phyloP scores from a whole-genome alignment of 2,888 invertebrate species.

The Lithophane leautieri region DNA sequence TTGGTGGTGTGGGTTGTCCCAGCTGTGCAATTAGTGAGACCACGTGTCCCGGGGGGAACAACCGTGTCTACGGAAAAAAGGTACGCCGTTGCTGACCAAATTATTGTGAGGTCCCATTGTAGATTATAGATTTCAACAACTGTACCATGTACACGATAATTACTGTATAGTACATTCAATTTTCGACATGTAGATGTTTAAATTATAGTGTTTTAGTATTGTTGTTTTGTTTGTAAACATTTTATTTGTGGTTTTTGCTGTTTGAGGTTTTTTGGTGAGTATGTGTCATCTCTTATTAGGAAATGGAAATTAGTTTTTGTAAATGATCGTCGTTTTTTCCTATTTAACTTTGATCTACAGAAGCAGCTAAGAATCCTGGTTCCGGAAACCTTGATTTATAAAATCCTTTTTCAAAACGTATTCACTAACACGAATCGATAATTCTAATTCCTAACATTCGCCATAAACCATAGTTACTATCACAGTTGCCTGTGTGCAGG shows the following conservation, averaged over 20 bases:
- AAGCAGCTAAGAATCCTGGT: not conserved
- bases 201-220: constrained; percentile 10
- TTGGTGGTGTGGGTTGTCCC: constrained; percentile 82
- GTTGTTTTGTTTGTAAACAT: constrained; percentile 28
- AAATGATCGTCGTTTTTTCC: not conserved
- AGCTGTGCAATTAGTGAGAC: constrained; percentile 89
- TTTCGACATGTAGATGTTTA: constrained; percentile 15
- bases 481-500: too few relatives aligned
- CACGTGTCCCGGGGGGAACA: constrained; percentile 87
- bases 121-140: constrained; percentile 59
- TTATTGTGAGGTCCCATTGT: constrained; percentile 67
- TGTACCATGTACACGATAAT: constrained; percentile 47
- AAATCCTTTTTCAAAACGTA: not conserved
- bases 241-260: constrained; percentile 9
- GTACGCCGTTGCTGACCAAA: constrained; percentile 64
- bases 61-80: constrained; percentile 75
- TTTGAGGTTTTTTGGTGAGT: not conserved
- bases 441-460: too few relatives aligned
- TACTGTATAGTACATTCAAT: constrained; percentile 45
- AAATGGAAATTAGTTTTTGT: not conserved
- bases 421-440: not conserved
- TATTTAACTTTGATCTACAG: not conserved
- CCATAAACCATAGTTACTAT: too few relatives aligned
- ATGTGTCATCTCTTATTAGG: constrained; percentile 11
- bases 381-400: not conserved